Percentiles rank a stretch among this genome's conserved stretches.
phyloP scores from a whole-genome alignment of 2,888 invertebrate species.

The Eledone cirrhosa region DNA sequence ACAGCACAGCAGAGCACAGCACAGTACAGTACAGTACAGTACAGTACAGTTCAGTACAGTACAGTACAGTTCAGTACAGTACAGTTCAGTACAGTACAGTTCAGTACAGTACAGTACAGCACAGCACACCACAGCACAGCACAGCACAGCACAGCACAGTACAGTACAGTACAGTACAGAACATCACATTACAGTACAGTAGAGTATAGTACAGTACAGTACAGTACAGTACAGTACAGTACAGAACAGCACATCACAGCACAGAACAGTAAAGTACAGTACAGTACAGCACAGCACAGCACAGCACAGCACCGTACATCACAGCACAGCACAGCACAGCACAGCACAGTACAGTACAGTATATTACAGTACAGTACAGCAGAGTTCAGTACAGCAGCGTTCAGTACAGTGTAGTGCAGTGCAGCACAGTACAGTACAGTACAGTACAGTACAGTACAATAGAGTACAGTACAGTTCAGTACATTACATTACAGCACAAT shows the following conservation, averaged over 20 bases:
- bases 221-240: no score
- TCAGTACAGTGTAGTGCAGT: no score
- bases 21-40: background rate
- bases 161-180: conserved; percentile 35
- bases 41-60: background rate
- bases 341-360: no score
- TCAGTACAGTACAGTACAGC: background rate
- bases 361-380: no score
- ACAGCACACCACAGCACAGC: background rate
- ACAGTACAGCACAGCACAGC: no score
- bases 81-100: background rate
- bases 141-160: conserved; percentile 34
- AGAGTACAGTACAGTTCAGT: no score
- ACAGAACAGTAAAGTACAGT: conserved; percentile 34
- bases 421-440: conserved; percentile 33
- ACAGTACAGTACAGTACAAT: conserved; percentile 28
- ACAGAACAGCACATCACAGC: conserved; percentile 34
- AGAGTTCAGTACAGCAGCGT: no score
- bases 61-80: background rate
- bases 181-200: no score
- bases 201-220: no score
- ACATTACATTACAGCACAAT: no score
- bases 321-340: no score
- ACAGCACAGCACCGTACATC: no score
- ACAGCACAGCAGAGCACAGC: background rate